phyloP scores from a whole-genome alignment of 2,113 vertebrate species.

The Procapra przewalskii region DNA sequence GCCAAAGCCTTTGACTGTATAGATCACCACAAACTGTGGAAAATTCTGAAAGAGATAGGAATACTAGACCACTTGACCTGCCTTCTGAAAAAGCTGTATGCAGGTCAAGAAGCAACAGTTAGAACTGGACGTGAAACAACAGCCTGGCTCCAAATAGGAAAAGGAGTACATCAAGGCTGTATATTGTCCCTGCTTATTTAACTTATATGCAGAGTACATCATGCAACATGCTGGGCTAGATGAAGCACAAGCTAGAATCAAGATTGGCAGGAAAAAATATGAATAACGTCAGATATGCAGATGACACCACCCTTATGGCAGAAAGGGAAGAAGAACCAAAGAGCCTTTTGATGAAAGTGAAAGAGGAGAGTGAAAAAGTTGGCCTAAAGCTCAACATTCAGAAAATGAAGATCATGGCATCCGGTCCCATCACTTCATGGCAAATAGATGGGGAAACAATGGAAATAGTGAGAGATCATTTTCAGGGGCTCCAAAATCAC shows the following conservation, averaged over 20 bases:
- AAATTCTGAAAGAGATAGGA: not conserved
- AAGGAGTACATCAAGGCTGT: not conserved
- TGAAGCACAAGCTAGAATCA: not conserved
- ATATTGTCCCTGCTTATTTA: not conserved
- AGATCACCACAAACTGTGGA: not conserved
- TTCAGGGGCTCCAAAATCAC: not conserved
- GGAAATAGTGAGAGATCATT: not conserved
- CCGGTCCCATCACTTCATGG: rapidly evolving
- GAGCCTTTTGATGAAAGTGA: not conserved
- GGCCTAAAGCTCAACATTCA: not conserved
- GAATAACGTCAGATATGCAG: not conserved
- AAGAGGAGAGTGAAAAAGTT: not conserved
- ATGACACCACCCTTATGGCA: not conserved
- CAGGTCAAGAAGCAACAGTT: not conserved
- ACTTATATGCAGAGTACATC: not conserved
- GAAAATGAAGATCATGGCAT: not conserved
- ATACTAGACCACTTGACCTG: not conserved
- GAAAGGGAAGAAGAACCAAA: not conserved
- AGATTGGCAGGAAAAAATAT: not conserved
- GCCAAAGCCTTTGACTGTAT: not conserved
- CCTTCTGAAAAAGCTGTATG: not conserved
- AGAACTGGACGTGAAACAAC: not conserved
- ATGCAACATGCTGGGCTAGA: not conserved
- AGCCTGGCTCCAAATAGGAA: not conserved
- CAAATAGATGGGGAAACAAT: not conserved